Base-by-base conservation (phyloP, 2,888 invertebrate species). In the Erebia ligea region DNA sequence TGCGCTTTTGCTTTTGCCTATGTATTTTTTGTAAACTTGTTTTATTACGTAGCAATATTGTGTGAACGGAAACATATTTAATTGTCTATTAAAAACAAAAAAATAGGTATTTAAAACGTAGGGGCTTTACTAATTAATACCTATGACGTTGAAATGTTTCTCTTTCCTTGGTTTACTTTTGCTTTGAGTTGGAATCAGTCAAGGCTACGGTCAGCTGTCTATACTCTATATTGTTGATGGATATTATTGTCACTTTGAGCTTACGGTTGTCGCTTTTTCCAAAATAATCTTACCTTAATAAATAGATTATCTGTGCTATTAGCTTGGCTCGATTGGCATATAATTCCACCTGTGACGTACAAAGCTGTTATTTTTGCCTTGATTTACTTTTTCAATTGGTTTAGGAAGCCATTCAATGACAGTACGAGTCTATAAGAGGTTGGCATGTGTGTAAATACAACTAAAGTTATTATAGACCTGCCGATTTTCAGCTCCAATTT, bases 321-420 rank as follows among this genome's bases (percentile, higher is more conserved):
- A 42, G 10, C 11, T 42, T 42, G 42, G 42, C 42, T 42, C 11
- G 42, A 42, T 42, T 9, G n/a, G 34, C 34, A 34, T 19, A 9
- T 56, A 56, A 13, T 21, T 56, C 19, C 13, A 21, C 56, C 56
- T 25, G 21, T 56, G 17, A 19, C 17, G 40, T 59, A 17, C 3
- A 40, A 40, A 42, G 17, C 10, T 59, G 17, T 59, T 59, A 40
- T n/a, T 59, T 6, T 40, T 45, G 45, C 45, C 45, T 62, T 62
- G 58, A 21, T 34, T 58, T 34, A 34, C 54, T 34, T 58, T 25
- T 59, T 40, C n/a, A 40, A 48, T 62, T 62, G 45, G 48, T 62
- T 48, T 48, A 62, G 45, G 21, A 25, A 48, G 48, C 48, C 15
- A 1, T 48, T 25, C 62, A 62, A 48, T 48, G 48, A 21, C 42